These are phyloP conservation scores for Danio rerio DNA, from an alignment of 2,113 vertebrate genomes.

Conservation along the genomic window DNA sequence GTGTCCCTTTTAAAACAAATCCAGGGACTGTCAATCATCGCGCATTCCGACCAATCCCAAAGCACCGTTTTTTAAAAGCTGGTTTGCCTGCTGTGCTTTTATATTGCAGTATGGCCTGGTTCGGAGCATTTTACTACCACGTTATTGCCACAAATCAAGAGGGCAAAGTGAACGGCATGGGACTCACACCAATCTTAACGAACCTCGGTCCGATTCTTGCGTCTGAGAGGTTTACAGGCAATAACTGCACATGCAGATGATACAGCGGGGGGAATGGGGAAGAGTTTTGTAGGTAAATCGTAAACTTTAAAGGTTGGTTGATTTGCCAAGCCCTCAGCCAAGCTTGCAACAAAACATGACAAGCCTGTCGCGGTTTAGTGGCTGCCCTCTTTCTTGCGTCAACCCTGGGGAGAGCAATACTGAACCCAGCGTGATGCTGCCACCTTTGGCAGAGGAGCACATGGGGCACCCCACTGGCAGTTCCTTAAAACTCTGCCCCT, in stretches of 20 bases:
- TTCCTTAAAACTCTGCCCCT: conserved; percentile 80
- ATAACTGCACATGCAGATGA: conserved; percentile 80
- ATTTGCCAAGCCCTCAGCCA: conserved; percentile 69
- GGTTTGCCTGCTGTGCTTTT: conserved; percentile 99
- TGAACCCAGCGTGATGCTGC: conserved; percentile 73
- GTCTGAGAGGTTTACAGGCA: conserved; percentile 75
- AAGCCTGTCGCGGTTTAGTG: conserved; percentile 75
- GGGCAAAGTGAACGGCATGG: conserved; percentile 84
- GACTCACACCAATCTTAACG: conserved; percentile 78
- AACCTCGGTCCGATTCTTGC: conserved; percentile 73
- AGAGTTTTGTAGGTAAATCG: conserved; percentile 66
- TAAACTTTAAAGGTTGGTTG: conserved; percentile 60
- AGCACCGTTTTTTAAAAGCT: conserved; percentile 91
- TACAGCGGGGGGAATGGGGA: conserved; percentile 71
- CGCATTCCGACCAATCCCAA: conserved; percentile 91
- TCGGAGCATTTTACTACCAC: conserved; percentile 94
- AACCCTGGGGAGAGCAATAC: conserved; percentile 73
- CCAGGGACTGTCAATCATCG: conserved; percentile 96
- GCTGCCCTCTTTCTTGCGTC: conserved; percentile 78
- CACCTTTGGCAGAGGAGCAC: conserved; percentile 74
- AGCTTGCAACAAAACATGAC: conserved; percentile 69
- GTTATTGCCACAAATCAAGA: conserved; percentile 92
- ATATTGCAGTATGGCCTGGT: conserved; percentile 95
- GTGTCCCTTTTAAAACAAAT: conserved; percentile 97
- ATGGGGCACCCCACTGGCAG: conserved; percentile 73